Conservation (phyloP, 2,113 vertebrate genomes). For the Damaliscus lunatus region DNA sequence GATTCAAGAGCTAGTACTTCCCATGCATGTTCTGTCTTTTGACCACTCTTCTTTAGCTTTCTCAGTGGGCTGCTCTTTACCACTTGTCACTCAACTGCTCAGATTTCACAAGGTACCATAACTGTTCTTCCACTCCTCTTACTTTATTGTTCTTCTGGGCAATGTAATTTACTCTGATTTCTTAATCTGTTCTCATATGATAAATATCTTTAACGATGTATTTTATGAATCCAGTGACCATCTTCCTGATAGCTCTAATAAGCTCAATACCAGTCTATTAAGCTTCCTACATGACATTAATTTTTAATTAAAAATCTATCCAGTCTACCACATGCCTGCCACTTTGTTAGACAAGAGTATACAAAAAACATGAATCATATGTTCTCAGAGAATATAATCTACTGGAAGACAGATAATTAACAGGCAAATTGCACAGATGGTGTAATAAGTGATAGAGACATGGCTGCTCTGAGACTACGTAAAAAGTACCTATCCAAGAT, state of each 20-base stretch:
- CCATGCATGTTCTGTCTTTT: neutral
- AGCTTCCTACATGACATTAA: neutral
- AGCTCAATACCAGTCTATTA: neutral
- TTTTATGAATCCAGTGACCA: neutral
- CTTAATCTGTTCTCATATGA: neutral
- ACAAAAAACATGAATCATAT: neutral
- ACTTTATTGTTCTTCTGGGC: neutral
- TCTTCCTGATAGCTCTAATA: neutral
- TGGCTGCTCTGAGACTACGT: neutral
- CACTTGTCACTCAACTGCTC: neutral
- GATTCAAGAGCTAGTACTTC: neutral
- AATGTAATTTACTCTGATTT: neutral
- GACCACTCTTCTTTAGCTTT: neutral
- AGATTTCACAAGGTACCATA: neutral
- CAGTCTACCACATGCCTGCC: neutral
- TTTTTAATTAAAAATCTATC: neutral
- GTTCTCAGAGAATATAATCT: neutral
- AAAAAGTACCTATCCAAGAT: neutral
- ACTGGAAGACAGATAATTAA: neutral
- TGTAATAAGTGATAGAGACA: neutral
- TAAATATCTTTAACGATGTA: neutral
- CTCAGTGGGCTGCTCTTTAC: neutral
- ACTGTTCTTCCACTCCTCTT: neutral
- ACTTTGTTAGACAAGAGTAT: neutral
- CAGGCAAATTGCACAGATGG: neutral